Evolutionary conservation across 2,797 vertebrate genomes (phyloP).

Genomic region (Scleropages formosus): DNA sequence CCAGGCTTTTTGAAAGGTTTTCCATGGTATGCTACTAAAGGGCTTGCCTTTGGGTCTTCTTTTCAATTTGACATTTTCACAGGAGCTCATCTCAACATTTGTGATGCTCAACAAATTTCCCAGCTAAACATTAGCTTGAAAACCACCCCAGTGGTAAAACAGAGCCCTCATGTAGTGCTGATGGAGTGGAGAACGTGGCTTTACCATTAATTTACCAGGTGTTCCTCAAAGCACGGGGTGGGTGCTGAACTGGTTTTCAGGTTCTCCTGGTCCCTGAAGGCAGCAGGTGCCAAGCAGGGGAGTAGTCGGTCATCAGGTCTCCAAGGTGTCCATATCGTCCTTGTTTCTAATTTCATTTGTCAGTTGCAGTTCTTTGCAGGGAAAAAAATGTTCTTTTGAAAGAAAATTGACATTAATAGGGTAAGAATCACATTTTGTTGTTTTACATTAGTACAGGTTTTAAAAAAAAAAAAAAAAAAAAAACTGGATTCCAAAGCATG

Average conservation of each 20-base stretch:
- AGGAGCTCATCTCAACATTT: no score
- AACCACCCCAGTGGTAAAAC: slow-evolving; percentile 30
- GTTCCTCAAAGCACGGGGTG: slow-evolving; percentile 40
- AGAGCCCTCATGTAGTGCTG: slow-evolving; percentile 40
- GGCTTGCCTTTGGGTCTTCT: no score
- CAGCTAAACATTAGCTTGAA: background rate
- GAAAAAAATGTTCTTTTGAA: background rate
- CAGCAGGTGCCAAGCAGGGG: no score
- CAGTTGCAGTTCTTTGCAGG: slow-evolving; percentile 7
- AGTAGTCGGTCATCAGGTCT: background rate
- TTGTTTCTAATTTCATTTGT: slow-evolving; percentile 35
- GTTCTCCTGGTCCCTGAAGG: background rate
- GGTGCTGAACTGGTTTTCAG: slow-evolving; percentile 39
- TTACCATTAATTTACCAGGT: slow-evolving; percentile 29
- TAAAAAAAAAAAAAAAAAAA: slow-evolving; percentile 32
- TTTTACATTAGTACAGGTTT: slow-evolving; percentile 49
- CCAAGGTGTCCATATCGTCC: slow-evolving; percentile 33
- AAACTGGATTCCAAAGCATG: slow-evolving; percentile 33
- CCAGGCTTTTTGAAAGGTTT: no score
- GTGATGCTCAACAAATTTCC: no score
- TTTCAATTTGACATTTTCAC: no score
- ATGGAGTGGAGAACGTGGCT: slow-evolving; percentile 25
- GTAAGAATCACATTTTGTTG: slow-evolving; percentile 36
- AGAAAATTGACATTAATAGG: slow-evolving; percentile 21
- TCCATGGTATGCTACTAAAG: no score